Conservation (phyloP, 2,797 vertebrate species). For the Channallabes apus region DNA sequence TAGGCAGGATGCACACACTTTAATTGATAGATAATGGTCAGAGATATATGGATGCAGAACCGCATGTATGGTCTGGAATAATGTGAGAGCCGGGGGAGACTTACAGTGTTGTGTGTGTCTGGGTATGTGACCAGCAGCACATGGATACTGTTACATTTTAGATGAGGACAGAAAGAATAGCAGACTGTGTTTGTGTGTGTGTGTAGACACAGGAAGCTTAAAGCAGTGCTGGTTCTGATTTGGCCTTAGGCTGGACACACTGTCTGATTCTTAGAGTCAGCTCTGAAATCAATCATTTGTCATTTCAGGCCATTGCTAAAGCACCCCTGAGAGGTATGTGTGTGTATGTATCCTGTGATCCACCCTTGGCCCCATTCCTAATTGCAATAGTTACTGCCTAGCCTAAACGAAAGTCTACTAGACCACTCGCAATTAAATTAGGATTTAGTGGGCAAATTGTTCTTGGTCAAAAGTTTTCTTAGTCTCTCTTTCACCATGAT, state of each 20-base stretch:
- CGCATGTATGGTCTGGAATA: conserved; percentile 62
- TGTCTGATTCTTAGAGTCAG: conserved; percentile 62
- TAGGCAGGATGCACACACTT: conserved; percentile 74
- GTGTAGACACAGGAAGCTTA: conserved; percentile 49
- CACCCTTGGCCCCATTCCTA: conserved; percentile 51
- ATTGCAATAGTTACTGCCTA: conserved; percentile 64
- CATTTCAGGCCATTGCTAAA: conserved; percentile 46
- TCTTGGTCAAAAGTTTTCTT: conserved; percentile 62
- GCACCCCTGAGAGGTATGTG: conserved; percentile 18
- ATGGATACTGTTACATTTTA: conserved; percentile 33
- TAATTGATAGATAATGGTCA: conserved; percentile 82
- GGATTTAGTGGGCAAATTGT: conserved; percentile 70
- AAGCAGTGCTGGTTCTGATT: conserved; percentile 47
- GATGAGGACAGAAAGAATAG: conserved; percentile 36
- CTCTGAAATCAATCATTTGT: conserved; percentile 60
- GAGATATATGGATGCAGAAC: conserved; percentile 68
- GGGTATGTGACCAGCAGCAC: conserved; percentile 37
- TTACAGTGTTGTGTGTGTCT: conserved; percentile 57
- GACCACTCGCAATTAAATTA: conserved; percentile 62
- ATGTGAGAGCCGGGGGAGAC: conserved; percentile 64
- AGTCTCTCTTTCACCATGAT: not conserved
- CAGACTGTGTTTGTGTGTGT: conserved; percentile 10
- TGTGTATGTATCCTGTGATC: conserved; percentile 53
- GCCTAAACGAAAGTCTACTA: conserved; percentile 70
- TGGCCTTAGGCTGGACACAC: conserved; percentile 50